A percentile compares a stretch with the other conserved stretches of the same genome.
phyloP scores from a whole-genome alignment of 2,797 vertebrate species.

The Hyperoplus lanceolatus region DNA sequence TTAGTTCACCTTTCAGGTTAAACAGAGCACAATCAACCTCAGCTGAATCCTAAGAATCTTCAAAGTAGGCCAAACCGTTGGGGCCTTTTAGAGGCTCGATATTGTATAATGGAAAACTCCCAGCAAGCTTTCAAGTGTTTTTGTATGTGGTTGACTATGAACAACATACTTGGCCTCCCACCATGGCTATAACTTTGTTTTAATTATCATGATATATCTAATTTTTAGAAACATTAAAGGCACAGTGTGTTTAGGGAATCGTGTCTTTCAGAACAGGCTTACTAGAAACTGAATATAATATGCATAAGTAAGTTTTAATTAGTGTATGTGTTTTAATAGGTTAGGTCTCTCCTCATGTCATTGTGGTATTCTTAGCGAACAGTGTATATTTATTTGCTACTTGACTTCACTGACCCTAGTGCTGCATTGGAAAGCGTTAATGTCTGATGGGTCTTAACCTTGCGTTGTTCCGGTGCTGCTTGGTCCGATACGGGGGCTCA shows the following conservation, averaged over 20 bases:
- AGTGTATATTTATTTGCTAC: slow-evolving; percentile 50
- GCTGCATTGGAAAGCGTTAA: slow-evolving; percentile 74
- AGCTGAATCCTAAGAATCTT: slow-evolving; percentile 27
- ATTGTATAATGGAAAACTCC: slow-evolving; percentile 33
- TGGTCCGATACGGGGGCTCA: slow-evolving; percentile 57
- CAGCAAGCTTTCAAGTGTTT: slow-evolving; percentile 36
- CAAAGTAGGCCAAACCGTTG: slow-evolving; percentile 15
- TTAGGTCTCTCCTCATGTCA: slow-evolving; percentile 30
- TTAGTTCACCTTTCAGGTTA: slow-evolving; percentile 37
- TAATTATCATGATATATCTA: too few relatives aligned
- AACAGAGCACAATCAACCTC: slow-evolving; percentile 35
- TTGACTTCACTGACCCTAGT: slow-evolving; percentile 46
- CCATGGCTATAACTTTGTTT: too few relatives aligned
- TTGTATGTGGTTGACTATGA: slow-evolving; percentile 43
- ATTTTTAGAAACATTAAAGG: too few relatives aligned
- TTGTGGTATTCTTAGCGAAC: slow-evolving; percentile 43
- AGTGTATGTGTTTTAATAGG: not conserved
- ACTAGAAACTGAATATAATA: too few relatives aligned
- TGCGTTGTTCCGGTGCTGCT: slow-evolving; percentile 69
- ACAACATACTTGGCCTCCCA: slow-evolving; percentile 4
- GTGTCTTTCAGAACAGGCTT: too few relatives aligned
- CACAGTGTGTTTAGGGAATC: too few relatives aligned
- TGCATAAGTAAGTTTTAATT: too few relatives aligned
- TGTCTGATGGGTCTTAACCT: slow-evolving; percentile 46
- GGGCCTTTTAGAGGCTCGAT: slow-evolving; percentile 29